Evolutionary conservation across 1,140 invertebrate species (phyloP).

Genomic region (Potamilus streckersoni): DNA sequence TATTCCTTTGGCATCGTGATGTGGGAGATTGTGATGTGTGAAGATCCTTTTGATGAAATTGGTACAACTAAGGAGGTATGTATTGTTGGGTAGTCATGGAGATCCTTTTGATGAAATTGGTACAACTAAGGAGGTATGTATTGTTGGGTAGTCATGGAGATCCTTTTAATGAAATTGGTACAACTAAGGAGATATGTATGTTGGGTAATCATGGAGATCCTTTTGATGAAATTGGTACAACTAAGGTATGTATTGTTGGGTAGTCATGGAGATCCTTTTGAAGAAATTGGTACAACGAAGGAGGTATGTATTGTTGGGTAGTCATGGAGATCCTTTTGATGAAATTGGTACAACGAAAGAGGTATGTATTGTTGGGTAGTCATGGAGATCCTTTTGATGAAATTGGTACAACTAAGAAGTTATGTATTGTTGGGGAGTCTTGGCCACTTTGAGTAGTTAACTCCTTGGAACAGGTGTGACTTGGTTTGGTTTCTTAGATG

Average conservation of each 20-base stretch:
- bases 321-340: conserved; percentile 66
- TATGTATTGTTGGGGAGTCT: conserved; percentile 2
- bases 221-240: conserved; percentile 57
- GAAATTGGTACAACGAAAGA: conserved; percentile 55
- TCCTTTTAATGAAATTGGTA: conserved; percentile 60
- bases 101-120: conserved; percentile 65
- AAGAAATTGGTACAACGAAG: conserved; percentile 52
- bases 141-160: conserved; percentile 54
- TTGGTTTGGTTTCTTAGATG: background rate
- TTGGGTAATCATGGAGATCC: conserved; percentile 60
- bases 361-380: conserved; percentile 29
- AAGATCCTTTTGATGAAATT: conserved; percentile 68
- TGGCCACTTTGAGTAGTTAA: background rate
- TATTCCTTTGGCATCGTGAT: conserved; percentile 96
- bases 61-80: conserved; percentile 55
- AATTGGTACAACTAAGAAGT: conserved; percentile 49
- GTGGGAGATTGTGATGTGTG: conserved; percentile 93
- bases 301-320: conserved; percentile 40
- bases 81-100: conserved; percentile 35
- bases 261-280: conserved; percentile 67
- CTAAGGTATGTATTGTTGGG: conserved; percentile 39
- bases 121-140: conserved; percentile 55
- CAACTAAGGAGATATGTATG: conserved; percentile 42
- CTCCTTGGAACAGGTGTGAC: background rate
- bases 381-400: conserved; percentile 67